These are phyloP conservation scores for Echinops telfairi DNA, from an alignment of 2,113 vertebrate species.

Conservation along the genomic window DNA sequence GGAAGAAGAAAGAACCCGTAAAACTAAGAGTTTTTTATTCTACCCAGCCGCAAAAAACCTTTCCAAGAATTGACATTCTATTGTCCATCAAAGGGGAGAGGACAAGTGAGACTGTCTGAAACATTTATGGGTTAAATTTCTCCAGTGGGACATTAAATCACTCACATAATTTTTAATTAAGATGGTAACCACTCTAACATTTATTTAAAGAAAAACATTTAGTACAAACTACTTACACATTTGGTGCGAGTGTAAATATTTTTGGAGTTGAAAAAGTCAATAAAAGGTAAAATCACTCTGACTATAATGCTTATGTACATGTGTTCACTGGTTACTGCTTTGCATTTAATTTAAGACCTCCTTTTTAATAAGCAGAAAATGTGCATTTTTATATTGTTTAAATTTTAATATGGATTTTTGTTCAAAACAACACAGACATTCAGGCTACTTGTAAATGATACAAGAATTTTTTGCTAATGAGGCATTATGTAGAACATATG, in stretches of 20 bases:
- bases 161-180: conserved; percentile 73
- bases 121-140: conserved; percentile 62
- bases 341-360: conserved; percentile 80
- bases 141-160: conserved; percentile 54
- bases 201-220: conserved; percentile 56
- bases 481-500: conserved; percentile 89
- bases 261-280: conserved; percentile 78
- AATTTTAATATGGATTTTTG: conserved; percentile 84
- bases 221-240: conserved; percentile 52
- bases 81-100: conserved; percentile 35
- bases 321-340: conserved; percentile 79
- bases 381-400: conserved; percentile 84
- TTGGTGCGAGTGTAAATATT: conserved; percentile 69
- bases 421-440: conserved; percentile 83
- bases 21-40: conserved; percentile 30
- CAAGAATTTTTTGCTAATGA: conserved; percentile 88
- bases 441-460: conserved; percentile 86
- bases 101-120: conserved; percentile 48
- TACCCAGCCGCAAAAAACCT: neutral
- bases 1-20: neutral
- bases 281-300: conserved; percentile 80
- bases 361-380: conserved; percentile 84
- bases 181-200: conserved; percentile 69
- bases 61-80: neutral
- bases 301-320: conserved; percentile 77